Conservation (phyloP, 2,797 vertebrate species). For the Lepus oiostolus region DNA sequence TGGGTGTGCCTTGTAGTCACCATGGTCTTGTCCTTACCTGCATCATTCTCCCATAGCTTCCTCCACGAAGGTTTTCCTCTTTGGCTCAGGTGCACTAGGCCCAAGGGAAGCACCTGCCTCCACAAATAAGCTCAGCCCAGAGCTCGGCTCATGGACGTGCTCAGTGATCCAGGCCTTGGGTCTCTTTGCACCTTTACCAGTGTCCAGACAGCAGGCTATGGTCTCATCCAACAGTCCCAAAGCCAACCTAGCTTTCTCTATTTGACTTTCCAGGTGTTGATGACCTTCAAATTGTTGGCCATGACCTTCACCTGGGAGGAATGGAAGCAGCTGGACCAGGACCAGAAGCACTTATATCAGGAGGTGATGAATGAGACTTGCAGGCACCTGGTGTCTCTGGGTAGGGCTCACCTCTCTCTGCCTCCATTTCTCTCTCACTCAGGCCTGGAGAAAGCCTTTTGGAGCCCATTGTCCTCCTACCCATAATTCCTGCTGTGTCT, state of each 20-base stretch:
- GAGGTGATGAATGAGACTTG: constrained; percentile 46
- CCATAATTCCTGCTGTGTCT: background rate
- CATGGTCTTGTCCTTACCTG: background rate
- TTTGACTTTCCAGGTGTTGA: constrained; percentile 56
- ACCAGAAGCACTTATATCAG: constrained; percentile 22
- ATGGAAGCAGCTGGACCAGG: background rate
- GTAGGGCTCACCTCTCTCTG: background rate
- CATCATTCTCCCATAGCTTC: background rate
- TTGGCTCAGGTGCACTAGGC: background rate
- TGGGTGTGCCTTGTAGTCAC: too few species aligned
- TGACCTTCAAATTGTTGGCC: constrained; percentile 1
- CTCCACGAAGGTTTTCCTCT: background rate
- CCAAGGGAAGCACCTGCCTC: background rate
- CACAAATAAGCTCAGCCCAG: background rate
- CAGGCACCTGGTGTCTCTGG: background rate
- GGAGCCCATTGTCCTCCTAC: background rate
- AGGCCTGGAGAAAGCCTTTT: background rate
- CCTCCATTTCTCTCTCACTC: background rate
- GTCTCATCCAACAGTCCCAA: background rate
- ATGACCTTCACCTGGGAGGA: constrained; percentile 52
- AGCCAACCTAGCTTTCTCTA: background rate
- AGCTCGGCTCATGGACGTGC: background rate
- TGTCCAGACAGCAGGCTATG: background rate
- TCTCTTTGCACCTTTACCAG: background rate
- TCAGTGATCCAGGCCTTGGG: background rate